Percentiles rank a stretch among this genome's conserved stretches.
Evolutionary conservation across 2,888 invertebrate species (phyloP).

Genomic region (Coleophora deauratella): DNA sequence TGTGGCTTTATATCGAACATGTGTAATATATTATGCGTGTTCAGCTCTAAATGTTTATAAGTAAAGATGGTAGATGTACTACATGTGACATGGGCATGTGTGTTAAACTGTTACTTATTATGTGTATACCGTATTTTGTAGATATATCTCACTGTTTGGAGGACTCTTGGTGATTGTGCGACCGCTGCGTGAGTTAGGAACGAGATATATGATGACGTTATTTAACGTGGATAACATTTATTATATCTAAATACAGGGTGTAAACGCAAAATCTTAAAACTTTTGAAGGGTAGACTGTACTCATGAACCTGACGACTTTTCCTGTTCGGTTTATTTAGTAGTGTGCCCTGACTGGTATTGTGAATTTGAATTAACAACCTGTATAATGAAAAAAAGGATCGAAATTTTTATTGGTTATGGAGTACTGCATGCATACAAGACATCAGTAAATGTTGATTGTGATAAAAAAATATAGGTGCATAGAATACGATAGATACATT

Average conservation of each 20-base stretch:
- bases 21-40: constrained; percentile 51
- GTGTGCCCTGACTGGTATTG: no score
- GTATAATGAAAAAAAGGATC: no score
- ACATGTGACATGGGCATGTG: constrained; percentile 31
- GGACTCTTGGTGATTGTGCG: constrained; percentile 23
- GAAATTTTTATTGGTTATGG: no score
- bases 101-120: constrained; percentile 33
- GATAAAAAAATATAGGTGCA: no score
- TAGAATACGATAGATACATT: no score
- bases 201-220: no score
- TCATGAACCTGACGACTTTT: background rate
- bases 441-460: no score
- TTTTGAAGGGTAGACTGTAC: background rate
- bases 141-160: constrained; percentile 44
- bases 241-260: background rate
- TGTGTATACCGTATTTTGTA: constrained; percentile 47
- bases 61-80: constrained; percentile 31
- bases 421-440: no score
- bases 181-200: background rate
- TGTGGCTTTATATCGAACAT: constrained; percentile 73
- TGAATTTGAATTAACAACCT: no score
- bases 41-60: constrained; percentile 65
- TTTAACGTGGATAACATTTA: background rate
- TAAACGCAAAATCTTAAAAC: background rate
- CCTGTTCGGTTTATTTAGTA: no score